Evolutionary conservation across 2,113 vertebrate genomes (phyloP).

Genomic region (Callospermophilus lateralis): DNA sequence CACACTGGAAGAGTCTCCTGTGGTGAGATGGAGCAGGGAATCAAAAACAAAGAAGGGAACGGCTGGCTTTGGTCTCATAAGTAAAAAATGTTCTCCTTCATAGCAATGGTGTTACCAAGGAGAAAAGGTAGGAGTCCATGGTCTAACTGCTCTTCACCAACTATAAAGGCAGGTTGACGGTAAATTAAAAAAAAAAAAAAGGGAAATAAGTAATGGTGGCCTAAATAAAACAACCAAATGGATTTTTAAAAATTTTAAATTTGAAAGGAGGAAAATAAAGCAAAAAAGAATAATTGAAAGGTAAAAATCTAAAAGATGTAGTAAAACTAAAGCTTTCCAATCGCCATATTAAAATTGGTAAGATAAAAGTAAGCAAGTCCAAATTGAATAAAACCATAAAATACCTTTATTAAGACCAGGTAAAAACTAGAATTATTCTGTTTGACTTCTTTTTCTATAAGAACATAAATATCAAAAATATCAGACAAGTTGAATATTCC

Average conservation of each 20-base stretch:
- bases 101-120: background rate
- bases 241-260: background rate
- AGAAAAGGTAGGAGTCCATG: background rate
- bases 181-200: background rate
- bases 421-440: background rate
- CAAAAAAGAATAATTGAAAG: background rate
- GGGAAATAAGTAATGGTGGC: background rate
- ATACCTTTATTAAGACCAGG: background rate
- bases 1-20: background rate
- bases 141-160: background rate
- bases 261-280: background rate
- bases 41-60: slow-evolving; percentile 4
- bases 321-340: background rate
- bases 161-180: background rate
- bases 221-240: background rate
- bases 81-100: background rate
- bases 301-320: background rate
- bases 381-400: background rate
- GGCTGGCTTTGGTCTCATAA: background rate
- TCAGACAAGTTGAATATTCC: background rate
- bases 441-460: background rate
- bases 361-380: background rate
- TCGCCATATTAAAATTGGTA: background rate
- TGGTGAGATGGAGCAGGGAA: background rate
- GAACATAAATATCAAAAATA: background rate